These are phyloP conservation scores for Metellina segmentata DNA, from an alignment of 2,888 invertebrate genomes.

Conservation along the genomic window DNA sequence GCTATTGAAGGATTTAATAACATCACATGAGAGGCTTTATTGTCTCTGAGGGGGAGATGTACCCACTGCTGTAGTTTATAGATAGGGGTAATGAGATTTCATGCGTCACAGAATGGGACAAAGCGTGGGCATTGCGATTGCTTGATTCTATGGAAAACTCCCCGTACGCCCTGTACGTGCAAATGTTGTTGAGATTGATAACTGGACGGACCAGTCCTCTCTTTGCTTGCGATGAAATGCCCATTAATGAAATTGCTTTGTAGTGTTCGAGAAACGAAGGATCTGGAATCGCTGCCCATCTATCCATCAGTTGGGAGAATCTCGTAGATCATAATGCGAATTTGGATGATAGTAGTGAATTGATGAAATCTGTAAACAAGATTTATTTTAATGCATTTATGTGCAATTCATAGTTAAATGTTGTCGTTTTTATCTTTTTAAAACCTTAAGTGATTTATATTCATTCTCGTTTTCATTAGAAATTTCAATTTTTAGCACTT, in stretches of 20 bases:
- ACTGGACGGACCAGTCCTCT: neutral
- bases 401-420: neutral
- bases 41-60: slow-evolving; percentile 45
- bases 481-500: no score
- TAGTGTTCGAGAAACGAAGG: neutral
- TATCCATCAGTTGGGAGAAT: neutral
- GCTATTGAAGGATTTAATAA: slow-evolving; percentile 73
- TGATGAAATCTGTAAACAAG: neutral
- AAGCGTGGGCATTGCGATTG: slow-evolving; percentile 51
- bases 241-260: slow-evolving; percentile 52
- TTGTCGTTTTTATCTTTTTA: no score
- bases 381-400: neutral
- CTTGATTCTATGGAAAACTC: slow-evolving; percentile 28
- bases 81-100: slow-evolving; percentile 69
- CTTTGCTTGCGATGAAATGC: slow-evolving; percentile 26
- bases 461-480: no score
- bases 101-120: slow-evolving; percentile 52
- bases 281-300: neutral
- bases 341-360: neutral
- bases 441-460: no score
- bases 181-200: slow-evolving; percentile 53
- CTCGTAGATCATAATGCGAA: neutral
- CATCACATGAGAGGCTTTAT: slow-evolving; percentile 67
- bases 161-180: slow-evolving; percentile 7
- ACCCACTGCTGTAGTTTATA: slow-evolving; percentile 58